A percentile compares a stretch with the other conserved stretches of the same genome.
phyloP scores from a whole-genome alignment of 2,888 invertebrate genomes.

The Drosophila atroscutellata region DNA sequence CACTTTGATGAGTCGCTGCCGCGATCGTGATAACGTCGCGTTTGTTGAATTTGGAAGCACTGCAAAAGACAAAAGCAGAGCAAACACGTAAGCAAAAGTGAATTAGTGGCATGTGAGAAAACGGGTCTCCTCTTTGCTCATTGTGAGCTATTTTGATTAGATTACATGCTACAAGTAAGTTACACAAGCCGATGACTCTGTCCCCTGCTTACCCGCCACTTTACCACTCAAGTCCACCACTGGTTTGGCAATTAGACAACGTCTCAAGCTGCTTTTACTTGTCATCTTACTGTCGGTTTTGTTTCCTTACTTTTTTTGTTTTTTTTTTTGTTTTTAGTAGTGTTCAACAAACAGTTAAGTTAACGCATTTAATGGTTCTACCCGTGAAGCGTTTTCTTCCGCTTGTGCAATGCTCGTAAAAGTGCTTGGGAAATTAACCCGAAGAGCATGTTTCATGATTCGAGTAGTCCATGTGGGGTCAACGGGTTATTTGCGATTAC shows the following conservation, averaged over 20 bases:
- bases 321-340: conserved; percentile 5
- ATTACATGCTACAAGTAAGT: conserved; percentile 46
- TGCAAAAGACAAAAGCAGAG: conserved; percentile 68
- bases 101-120: conserved; percentile 39
- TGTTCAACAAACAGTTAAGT: conserved; percentile 69
- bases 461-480: conserved; percentile 10
- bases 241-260: conserved; percentile 40
- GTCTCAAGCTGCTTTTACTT: conserved; percentile 20
- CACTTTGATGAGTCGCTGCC: conserved; percentile 91
- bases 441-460: conserved; percentile 33
- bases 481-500: neutral
- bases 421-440: conserved; percentile 53
- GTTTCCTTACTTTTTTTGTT: conserved; percentile 1
- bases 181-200: conserved; percentile 26
- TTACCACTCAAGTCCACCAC: neutral
- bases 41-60: conserved; percentile 84
- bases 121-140: conserved; percentile 19
- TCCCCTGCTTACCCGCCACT: neutral
- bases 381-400: conserved; percentile 27
- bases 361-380: conserved; percentile 68
- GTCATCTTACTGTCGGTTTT: conserved; percentile 39
- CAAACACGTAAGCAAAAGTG: conserved; percentile 38
- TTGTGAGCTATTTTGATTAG: conserved; percentile 47
- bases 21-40: conserved; percentile 81
- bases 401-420: conserved; percentile 64